These are phyloP conservation scores for Raphicerus campestris DNA, from an alignment of 2,113 vertebrate genomes.

Conservation along the genomic window DNA sequence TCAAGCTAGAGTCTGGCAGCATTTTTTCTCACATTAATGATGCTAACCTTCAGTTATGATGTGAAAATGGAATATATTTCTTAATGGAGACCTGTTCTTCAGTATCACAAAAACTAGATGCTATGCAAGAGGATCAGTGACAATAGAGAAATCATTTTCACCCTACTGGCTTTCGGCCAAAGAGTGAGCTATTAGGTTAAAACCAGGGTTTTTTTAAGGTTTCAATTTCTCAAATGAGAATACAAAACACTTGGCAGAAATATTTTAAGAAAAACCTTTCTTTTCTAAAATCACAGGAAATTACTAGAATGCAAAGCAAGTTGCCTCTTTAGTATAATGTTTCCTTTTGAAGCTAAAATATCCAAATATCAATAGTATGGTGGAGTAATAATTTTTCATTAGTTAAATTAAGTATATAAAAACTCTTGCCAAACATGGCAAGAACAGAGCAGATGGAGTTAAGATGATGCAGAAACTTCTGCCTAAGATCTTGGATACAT, in stretches of 20 bases:
- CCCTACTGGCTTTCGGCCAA: background rate
- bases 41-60: conserved; percentile 7
- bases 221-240: conserved; percentile 32
- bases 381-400: conserved; percentile 31
- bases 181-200: background rate
- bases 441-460: conserved; percentile 57
- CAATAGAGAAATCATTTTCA: background rate
- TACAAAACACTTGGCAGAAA: background rate
- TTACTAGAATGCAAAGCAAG: background rate
- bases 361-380: conserved; percentile 46
- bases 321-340: conserved; percentile 31
- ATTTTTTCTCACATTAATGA: conserved; percentile 17
- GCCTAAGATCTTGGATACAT: background rate
- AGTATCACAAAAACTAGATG: conserved; percentile 24
- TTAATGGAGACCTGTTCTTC: background rate
- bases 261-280: background rate
- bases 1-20: conserved; percentile 6
- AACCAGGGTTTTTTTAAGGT: background rate
- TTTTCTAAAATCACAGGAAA: background rate
- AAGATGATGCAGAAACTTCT: conserved; percentile 47
- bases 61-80: background rate
- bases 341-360: background rate
- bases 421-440: conserved; percentile 7
- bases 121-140: background rate
- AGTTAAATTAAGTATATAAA: conserved; percentile 35